These are phyloP conservation scores for Masticophis lateralis DNA, from an alignment of 2,797 vertebrate genomes.

Conservation along the genomic window DNA sequence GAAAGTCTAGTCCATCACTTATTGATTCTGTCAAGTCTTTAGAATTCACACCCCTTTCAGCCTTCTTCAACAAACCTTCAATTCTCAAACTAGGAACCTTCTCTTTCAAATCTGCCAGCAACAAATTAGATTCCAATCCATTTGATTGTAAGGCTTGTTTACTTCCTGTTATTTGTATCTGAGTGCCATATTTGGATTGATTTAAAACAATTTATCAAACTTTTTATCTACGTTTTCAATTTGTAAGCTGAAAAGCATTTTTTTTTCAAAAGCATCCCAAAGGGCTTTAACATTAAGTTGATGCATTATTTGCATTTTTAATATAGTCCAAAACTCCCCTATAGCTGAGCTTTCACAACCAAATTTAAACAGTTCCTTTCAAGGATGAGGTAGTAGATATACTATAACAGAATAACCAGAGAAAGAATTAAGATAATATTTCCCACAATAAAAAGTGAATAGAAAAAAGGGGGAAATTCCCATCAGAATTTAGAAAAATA, in stretches of 20 bases:
- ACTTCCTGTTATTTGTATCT: not conserved
- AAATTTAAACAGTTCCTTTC: not conserved
- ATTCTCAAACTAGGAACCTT: not conserved
- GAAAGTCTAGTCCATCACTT: not conserved
- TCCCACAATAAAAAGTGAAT: not conserved
- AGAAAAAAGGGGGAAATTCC: not conserved
- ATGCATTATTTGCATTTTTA: not conserved
- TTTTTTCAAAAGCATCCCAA: not conserved
- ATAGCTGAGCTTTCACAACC: not conserved
- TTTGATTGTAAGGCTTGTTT: not conserved
- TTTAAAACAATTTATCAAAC: not conserved
- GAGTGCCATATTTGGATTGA: not conserved
- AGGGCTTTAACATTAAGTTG: not conserved
- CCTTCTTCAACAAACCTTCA: not conserved
- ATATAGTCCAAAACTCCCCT: not conserved
- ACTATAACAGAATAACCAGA: not conserved
- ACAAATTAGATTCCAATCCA: not conserved
- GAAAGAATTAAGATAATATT: not conserved
- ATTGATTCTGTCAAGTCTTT: not conserved
- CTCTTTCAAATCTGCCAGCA: not conserved
- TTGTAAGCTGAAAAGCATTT: not conserved
- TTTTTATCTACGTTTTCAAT: not conserved
- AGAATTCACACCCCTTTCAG: not conserved
- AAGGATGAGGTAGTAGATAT: not conserved
- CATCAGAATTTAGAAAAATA: not conserved